phyloP scores from a whole-genome alignment of 1,140 invertebrate species.

The Leptinotarsa undecemlineata region DNA sequence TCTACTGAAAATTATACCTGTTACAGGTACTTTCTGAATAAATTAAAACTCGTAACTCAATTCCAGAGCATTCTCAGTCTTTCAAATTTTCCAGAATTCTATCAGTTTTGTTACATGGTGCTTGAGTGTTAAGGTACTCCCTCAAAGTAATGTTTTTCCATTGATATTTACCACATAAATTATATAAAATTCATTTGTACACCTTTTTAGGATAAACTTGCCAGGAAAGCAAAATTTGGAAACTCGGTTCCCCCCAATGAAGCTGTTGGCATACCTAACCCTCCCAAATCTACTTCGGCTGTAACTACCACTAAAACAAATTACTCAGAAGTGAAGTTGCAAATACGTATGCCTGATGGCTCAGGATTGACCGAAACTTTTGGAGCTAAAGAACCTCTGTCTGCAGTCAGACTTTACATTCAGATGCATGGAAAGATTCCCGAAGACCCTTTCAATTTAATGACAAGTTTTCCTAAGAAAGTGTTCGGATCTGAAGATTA shows the following conservation, averaged over 20 bases:
- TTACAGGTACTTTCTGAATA: too few species aligned
- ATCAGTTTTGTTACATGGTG: too few species aligned
- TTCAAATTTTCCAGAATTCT: too few species aligned
- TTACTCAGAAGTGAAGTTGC: conserved; percentile 68
- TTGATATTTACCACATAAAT: too few species aligned
- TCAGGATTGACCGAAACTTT: conserved; percentile 75
- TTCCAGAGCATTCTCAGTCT: too few species aligned
- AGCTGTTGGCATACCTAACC: conserved; percentile 35
- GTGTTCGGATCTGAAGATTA: conserved; percentile 86
- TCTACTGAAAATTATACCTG: too few species aligned
- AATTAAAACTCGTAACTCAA: too few species aligned
- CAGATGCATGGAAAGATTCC: conserved; percentile 76
- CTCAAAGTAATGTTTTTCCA: too few species aligned
- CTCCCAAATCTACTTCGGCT: conserved; percentile 45
- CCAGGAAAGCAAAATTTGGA: conserved; percentile 71
- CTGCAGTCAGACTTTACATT: conserved; percentile 83
- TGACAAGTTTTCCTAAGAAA: conserved; percentile 86
- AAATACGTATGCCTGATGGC: conserved; percentile 72
- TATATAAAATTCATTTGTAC: too few species aligned
- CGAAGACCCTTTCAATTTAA: conserved; percentile 70
- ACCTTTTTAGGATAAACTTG: conserved; percentile 68
- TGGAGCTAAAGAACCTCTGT: conserved; percentile 83
- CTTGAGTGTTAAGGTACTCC: too few species aligned
- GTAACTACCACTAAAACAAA: conserved; percentile 49
- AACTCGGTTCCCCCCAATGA: conserved; percentile 31